Base-by-base conservation (phyloP, 1,140 invertebrate species). In the Drosophila kurseongensis region DNA sequence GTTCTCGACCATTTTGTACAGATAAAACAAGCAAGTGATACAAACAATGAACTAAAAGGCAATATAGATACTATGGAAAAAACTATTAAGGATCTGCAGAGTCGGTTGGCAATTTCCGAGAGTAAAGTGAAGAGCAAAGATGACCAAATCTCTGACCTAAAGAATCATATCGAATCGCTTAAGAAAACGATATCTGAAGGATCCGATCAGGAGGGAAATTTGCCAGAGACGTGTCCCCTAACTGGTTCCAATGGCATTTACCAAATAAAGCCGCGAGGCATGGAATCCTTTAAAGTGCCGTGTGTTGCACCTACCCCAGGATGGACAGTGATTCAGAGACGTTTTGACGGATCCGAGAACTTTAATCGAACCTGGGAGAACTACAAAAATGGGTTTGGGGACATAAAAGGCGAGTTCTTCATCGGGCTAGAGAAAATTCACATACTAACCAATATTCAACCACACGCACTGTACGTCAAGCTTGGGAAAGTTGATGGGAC, bases 401-500 rank as follows among this genome's bases (percentile, higher is more conserved):
- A 79, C 38, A n/a, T 72, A 7, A 54, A 44, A 6, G 73, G 78
- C 2, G 76, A 81, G 18, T 81, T 81, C 13, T 81, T 79, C 27
- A 72, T 81, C 5, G 78, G 78, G 0, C 45, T 81, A 13, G 76
- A 81, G 12, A 79, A 76, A 44, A 16, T 81, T 6, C 76, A 81
- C 50, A 48, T 65, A 12, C 61, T 81, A 18, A 81, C 78, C 1
- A 10, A 10, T 5, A 23, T 47, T 2, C 23, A 47, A 13, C 58
- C 66, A 1, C 66, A 81, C 4, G 78, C 79, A 12, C n/a, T 81
- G 6, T 90, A 94, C 32, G 93, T 96, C 29, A 94, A 95, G 52
- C 89, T 96, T 83, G 93, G 94, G 77, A 94, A 96, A 51, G 93
- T 94, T 45, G 81, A 93, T 13, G 92, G 93, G 0, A 91, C 92